Evolutionary conservation across 2,888 invertebrate genomes (phyloP).

Genomic region (Ectemnius lituratus): DNA sequence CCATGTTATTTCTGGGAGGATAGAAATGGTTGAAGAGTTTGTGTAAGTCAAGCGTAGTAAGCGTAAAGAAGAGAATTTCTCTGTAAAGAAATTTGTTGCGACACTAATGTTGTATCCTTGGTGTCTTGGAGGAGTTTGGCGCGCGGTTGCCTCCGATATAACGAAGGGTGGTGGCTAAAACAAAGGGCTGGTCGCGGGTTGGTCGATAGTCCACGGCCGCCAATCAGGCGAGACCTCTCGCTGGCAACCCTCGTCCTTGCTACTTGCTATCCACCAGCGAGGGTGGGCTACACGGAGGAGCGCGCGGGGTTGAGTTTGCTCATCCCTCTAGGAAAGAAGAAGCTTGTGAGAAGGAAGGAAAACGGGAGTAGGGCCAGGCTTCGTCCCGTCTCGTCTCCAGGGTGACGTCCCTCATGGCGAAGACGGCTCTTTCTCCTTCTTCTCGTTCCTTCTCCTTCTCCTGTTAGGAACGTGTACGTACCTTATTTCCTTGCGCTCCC

Average conservation of each 20-base stretch:
- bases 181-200: slow-evolving; percentile 76
- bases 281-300: slow-evolving; percentile 51
- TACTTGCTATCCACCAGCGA: slow-evolving; percentile 58
- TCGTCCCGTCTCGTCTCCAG: slow-evolving; percentile 67
- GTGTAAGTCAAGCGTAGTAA: too few relatives aligned
- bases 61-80: too few relatives aligned
- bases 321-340: slow-evolving; percentile 56
- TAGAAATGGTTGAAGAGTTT: too few relatives aligned
- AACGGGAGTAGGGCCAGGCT: slow-evolving; percentile 46
- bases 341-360: slow-evolving; percentile 18
- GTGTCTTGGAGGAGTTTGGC: too few relatives aligned
- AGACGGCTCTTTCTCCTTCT: slow-evolving; percentile 40
- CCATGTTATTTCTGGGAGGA: too few relatives aligned
- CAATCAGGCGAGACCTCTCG: slow-evolving; percentile 75
- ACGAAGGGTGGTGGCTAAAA: slow-evolving; percentile 74
- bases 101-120: too few relatives aligned
- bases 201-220: slow-evolving; percentile 77
- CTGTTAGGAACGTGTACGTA: not conserved
- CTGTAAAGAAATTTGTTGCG: too few relatives aligned
- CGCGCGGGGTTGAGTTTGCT: slow-evolving; percentile 53
- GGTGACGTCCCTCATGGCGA: slow-evolving; percentile 65
- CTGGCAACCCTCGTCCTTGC: slow-evolving; percentile 67
- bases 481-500: slow-evolving; percentile 25
- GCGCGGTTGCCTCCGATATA: slow-evolving; percentile 41
- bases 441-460: slow-evolving; percentile 4